Percentiles rank a stretch among this genome's conserved stretches.
These are phyloP conservation scores for Cydia pomonella DNA, from an alignment of 1,140 invertebrate genomes.

Conservation along the genomic window DNA sequence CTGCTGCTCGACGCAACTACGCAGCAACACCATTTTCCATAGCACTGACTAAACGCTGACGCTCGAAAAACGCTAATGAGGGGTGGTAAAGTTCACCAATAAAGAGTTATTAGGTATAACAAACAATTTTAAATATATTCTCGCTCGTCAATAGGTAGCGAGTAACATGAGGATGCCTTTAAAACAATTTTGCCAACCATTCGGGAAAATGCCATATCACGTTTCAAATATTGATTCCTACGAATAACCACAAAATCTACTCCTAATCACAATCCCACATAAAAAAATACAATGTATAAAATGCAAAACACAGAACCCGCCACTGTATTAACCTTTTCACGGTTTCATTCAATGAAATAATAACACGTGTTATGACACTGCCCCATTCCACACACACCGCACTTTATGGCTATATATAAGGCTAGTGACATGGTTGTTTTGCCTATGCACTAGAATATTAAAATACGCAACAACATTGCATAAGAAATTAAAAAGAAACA, in stretches of 20 bases:
- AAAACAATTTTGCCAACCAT: neutral
- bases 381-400: neutral
- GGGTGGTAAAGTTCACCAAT: neutral
- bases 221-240: neutral
- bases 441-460: constrained; percentile 22
- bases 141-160: neutral
- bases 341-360: neutral
- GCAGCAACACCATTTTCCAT: too few relatives aligned
- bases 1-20: too few relatives aligned
- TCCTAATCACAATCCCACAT: neutral
- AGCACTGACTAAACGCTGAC: too few relatives aligned
- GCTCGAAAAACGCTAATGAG: too few relatives aligned
- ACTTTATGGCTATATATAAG: constrained; percentile 14
- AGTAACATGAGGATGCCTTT: constrained; percentile 8
- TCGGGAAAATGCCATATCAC: neutral
- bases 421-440: constrained; percentile 33
- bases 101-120: neutral
- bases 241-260: neutral
- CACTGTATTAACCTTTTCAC: neutral
- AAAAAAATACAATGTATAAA: neutral
- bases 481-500: constrained; percentile 13
- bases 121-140: neutral
- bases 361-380: constrained; percentile 13
- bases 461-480: constrained; percentile 29
- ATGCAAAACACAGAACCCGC: neutral